phyloP scores from a whole-genome alignment of 2,888 invertebrate genomes.

The Chromoteleia sp. region DNA sequence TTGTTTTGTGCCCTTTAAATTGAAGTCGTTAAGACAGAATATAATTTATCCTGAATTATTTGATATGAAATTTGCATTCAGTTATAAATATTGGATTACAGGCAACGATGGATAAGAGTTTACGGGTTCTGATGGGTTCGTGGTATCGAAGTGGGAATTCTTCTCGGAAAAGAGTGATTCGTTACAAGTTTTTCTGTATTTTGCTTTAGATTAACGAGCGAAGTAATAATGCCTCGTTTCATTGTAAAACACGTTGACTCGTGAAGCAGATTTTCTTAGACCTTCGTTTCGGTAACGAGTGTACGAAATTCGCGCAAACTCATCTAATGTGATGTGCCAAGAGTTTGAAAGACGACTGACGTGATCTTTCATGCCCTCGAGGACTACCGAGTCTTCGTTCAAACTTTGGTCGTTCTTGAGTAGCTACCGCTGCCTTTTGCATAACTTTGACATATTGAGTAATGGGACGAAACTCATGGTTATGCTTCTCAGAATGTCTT shows the following conservation, averaged over 20 bases:
- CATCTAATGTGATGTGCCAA: slow-evolving; percentile 73
- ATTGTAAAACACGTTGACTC: slow-evolving; percentile 44
- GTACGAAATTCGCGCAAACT: slow-evolving; percentile 65
- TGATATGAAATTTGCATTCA: too few species aligned
- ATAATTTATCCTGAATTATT: too few species aligned
- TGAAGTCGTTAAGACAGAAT: too few species aligned
- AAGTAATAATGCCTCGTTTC: slow-evolving; percentile 29
- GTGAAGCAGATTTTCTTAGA: slow-evolving; percentile 51
- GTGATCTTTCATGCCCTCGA: slow-evolving; percentile 68
- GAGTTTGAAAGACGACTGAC: slow-evolving; percentile 79
- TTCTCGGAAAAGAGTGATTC: not conserved
- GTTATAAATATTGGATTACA: too few species aligned
- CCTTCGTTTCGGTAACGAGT: slow-evolving; percentile 53
- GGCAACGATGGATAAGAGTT: too few species aligned
- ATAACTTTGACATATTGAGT: slow-evolving; percentile 70
- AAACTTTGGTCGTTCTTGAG: slow-evolving; percentile 67
- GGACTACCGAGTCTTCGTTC: slow-evolving; percentile 68
- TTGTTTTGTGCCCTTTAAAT: too few species aligned
- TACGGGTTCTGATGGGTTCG: too few species aligned
- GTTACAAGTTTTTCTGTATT: slow-evolving; percentile 4
- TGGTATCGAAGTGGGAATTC: not conserved
- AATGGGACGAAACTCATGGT: slow-evolving; percentile 65
- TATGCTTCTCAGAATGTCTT: slow-evolving; percentile 60
- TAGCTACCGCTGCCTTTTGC: slow-evolving; percentile 61
- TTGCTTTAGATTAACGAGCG: not conserved